phyloP scores from a whole-genome alignment of 2,797 vertebrate species.

The Eurystomus glaucurus region DNA sequence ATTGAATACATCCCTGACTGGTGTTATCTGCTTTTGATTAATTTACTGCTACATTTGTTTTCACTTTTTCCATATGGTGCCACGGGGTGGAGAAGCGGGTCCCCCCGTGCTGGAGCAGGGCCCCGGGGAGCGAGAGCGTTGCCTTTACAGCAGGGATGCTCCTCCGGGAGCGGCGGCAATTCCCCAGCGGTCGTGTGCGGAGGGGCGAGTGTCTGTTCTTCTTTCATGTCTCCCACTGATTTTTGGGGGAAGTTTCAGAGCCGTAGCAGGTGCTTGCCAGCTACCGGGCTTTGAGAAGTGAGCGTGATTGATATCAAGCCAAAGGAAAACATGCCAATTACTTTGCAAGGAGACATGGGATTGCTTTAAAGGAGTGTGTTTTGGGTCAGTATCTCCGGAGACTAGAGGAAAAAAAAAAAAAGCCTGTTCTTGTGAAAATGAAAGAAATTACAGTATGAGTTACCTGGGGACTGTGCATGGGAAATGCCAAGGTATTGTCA shows the following conservation, averaged over 20 bases:
- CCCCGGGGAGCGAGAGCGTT: background rate
- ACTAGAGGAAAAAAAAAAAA: background rate
- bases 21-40: slow-evolving; percentile 50
- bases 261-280: background rate
- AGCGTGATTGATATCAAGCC: background rate
- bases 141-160: background rate
- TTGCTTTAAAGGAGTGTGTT: background rate
- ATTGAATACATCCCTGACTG: slow-evolving; percentile 3
- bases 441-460: background rate
- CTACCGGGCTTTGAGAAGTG: background rate
- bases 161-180: background rate
- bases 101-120: background rate
- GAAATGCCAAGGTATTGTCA: background rate
- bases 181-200: background rate
- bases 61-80: background rate
- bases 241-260: background rate
- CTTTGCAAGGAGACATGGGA: background rate
- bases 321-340: background rate
- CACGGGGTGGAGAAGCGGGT: background rate
- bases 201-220: background rate
- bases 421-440: background rate
- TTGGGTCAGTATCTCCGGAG: background rate
- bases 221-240: background rate
- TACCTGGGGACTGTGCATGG: background rate
- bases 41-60: background rate